Percentiles rank a stretch among this genome's conserved stretches.
These are phyloP conservation scores for Caenorhabditis briggsae DNA, from an alignment of 1,140 invertebrate species.

Conservation along the genomic window DNA sequence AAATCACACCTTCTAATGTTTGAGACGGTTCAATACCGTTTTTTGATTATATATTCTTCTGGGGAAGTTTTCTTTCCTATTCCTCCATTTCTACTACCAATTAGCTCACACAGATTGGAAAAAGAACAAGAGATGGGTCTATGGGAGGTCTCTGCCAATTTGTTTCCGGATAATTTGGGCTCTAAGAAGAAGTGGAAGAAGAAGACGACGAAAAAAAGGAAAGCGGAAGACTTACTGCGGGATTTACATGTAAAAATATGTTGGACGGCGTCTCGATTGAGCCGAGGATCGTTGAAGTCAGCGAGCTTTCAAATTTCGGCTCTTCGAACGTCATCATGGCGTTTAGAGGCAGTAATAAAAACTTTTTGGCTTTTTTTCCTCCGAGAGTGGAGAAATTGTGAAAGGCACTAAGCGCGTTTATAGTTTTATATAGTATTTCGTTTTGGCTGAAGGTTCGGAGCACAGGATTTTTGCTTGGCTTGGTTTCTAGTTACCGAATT, in stretches of 20 bases:
- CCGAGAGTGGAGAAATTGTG: not conserved
- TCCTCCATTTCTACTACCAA: not conserved
- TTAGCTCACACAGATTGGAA: not conserved
- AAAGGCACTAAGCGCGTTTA: not conserved
- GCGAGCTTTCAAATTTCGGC: conserved; percentile 21
- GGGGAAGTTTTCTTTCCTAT: not conserved
- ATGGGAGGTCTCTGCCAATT: not conserved
- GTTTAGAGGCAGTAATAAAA: not conserved
- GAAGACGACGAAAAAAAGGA: too few species aligned
- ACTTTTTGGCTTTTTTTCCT: not conserved
- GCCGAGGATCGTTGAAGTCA: conserved; percentile 19
- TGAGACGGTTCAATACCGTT: too few species aligned
- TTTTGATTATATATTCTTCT: not conserved
- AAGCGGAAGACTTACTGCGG: conserved; percentile 32
- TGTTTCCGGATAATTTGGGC: conserved; percentile 26
- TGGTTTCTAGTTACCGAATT: not conserved
- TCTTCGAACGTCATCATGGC: not conserved
- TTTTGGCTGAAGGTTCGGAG: not conserved
- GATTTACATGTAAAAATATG: conserved; percentile 43
- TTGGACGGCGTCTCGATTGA: conserved; percentile 30
- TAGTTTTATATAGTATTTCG: not conserved
- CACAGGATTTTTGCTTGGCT: conserved; percentile 19
- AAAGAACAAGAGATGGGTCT: not conserved
- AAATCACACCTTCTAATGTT: not conserved
- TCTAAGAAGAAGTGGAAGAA: too few species aligned